These are phyloP conservation scores for Trichonephila inaurata DNA, from an alignment of 1,140 invertebrate genomes.

Conservation along the genomic window DNA sequence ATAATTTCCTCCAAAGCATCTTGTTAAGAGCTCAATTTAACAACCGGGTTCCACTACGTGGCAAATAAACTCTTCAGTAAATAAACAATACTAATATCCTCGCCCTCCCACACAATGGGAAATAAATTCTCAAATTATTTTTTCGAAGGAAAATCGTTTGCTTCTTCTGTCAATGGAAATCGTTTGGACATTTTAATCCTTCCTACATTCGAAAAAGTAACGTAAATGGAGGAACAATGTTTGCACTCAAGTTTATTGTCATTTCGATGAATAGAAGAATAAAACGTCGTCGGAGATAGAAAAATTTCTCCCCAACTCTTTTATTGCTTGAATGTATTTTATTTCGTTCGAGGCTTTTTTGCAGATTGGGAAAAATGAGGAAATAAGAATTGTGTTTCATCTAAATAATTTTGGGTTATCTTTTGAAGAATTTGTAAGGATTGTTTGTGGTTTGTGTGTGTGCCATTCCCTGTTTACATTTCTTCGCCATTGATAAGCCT, in stretches of 20 bases:
- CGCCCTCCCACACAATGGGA: not conserved
- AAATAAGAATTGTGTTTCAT: no score
- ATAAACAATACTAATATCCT: not conserved
- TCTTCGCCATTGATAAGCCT: no score
- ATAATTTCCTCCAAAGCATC: no score
- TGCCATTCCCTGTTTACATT: no score
- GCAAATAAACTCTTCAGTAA: not conserved
- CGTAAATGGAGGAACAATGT: not conserved
- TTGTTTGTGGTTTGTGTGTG: no score
- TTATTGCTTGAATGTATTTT: no score
- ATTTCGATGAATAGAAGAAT: not conserved
- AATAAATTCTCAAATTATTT: not conserved
- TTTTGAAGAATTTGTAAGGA: no score
- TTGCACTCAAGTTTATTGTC: not conserved
- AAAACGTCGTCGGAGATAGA: not conserved
- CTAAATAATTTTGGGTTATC: no score
- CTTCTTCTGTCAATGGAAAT: not conserved
- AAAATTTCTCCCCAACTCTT: no score
- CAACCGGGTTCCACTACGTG: not conserved
- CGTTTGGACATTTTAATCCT: not conserved
- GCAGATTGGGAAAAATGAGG: no score
- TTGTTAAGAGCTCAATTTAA: not conserved
- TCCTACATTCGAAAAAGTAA: not conserved
- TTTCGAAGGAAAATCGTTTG: not conserved
- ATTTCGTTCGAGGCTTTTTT: no score